Evolutionary conservation across 2,113 vertebrate species (phyloP).

Genomic region (Gallinago undulata): DNA sequence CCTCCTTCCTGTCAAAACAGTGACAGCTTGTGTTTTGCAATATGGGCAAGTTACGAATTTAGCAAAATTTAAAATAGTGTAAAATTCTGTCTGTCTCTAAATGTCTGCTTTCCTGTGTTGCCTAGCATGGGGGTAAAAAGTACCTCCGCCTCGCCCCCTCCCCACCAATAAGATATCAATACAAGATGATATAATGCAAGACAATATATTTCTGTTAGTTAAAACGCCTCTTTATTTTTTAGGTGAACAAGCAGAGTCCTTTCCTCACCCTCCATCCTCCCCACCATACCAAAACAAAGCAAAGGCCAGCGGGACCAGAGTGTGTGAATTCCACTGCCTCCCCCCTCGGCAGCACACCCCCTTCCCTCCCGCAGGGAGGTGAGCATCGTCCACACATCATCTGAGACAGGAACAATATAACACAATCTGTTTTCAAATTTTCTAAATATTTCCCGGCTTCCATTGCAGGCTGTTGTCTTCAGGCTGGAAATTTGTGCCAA

Average conservation of each 20-base stretch:
- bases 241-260: neutral
- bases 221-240: neutral
- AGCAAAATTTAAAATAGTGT: neutral
- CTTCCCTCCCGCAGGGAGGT: neutral
- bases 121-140: neutral
- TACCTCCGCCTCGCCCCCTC: neutral
- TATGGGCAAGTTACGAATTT: neutral
- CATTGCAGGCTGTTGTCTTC: conserved; percentile 50
- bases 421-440: conserved; percentile 54
- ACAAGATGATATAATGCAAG: neutral
- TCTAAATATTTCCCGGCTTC: conserved; percentile 69
- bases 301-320: rapidly evolving
- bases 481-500: conserved; percentile 19
- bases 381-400: neutral
- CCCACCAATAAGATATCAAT: neutral
- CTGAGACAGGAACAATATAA: conserved; percentile 39
- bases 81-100: neutral
- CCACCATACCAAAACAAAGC: neutral
- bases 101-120: neutral
- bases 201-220: neutral
- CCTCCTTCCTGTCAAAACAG: neutral
- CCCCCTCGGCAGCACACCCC: neutral
- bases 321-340: neutral
- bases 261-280: neutral
- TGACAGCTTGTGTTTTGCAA: neutral